Base-by-base conservation (phyloP, 2,888 invertebrate species). In the Acleris cristana region DNA sequence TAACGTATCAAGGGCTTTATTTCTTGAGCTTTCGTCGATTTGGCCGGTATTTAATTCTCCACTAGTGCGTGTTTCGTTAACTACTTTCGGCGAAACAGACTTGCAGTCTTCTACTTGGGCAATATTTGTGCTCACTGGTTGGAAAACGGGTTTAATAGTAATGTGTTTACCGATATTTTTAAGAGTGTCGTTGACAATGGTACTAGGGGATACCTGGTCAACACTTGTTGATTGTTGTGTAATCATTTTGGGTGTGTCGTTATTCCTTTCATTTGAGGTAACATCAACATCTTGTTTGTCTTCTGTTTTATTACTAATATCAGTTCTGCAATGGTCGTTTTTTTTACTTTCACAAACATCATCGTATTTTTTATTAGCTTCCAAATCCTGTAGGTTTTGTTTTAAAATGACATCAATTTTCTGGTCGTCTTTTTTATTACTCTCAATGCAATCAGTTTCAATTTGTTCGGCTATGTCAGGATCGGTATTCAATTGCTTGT, bases 111-210 rank as follows among this genome's bases (percentile, higher is more conserved):
- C 52, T 53, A 19, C 45, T 64, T 63, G 49, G 26, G 18, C 23
- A 26, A n/a, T 34, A 21, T 45, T n/a, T 56, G 55, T 58, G 23
- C n/a, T 59, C 23, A 76, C 78, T 54, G 69, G 73, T 64, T 80
- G 73, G 69, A 58, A 75, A 16, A 85, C 72, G 44, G 88, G 71
- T 77, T 89, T 90, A 3, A 90, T 78, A 59, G 87, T 87, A 58
- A 86, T 80, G 18, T 86, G 75, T 70, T 83, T 83, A 70, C 87
- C 82, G 69, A 89, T 79, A 76, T 80, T 84, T 77, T 87, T 87
- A 65, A 89, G 76, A 3, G 79, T 80, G 61, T 81, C 76, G 65
- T 86, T 72, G 59, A 85, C 75, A 30, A 71, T 77, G 58, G 65
- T 69, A 60, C 59, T 30, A 18, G 61, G 12, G 3, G 26, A 18